Percentiles rank a stretch among this genome's conserved stretches.
phyloP scores from a whole-genome alignment of 2,888 invertebrate genomes.

The Hololepta plana region DNA sequence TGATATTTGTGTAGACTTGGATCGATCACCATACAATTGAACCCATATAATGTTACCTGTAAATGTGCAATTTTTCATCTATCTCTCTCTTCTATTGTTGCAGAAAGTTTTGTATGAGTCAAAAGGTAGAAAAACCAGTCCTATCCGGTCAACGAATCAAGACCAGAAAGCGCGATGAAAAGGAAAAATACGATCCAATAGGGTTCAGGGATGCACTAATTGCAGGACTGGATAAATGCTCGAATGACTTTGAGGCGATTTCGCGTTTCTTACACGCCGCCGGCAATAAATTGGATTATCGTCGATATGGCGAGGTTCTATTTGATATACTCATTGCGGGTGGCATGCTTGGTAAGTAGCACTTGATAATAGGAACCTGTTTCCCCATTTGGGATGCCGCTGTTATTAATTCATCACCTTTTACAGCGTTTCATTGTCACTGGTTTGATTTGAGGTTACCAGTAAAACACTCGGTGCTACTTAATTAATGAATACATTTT shows the following conservation, averaged over 20 bases:
- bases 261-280: constrained; percentile 89
- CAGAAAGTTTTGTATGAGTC: constrained; percentile 87
- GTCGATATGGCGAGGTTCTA: constrained; percentile 93
- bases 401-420: too few relatives aligned
- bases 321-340: constrained; percentile 97
- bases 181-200: constrained; percentile 98
- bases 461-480: too few relatives aligned
- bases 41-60: too few relatives aligned
- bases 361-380: too few relatives aligned
- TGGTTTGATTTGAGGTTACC: too few relatives aligned
- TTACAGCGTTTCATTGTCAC: too few relatives aligned
- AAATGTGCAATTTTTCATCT: too few relatives aligned
- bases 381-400: too few relatives aligned
- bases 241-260: constrained; percentile 87
- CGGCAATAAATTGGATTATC: constrained; percentile 92
- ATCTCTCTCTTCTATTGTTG: too few relatives aligned
- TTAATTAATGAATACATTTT: too few relatives aligned
- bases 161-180: constrained; percentile 99
- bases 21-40: too few relatives aligned
- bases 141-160: constrained; percentile 99
- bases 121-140: constrained; percentile 99
- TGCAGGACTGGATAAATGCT: constrained; percentile 86
- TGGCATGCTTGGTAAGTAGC: constrained; percentile 65
- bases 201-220: constrained; percentile 97
- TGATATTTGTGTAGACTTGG: too few relatives aligned